phyloP scores from a whole-genome alignment of 2,888 invertebrate genomes.

The Cabera pusaria region DNA sequence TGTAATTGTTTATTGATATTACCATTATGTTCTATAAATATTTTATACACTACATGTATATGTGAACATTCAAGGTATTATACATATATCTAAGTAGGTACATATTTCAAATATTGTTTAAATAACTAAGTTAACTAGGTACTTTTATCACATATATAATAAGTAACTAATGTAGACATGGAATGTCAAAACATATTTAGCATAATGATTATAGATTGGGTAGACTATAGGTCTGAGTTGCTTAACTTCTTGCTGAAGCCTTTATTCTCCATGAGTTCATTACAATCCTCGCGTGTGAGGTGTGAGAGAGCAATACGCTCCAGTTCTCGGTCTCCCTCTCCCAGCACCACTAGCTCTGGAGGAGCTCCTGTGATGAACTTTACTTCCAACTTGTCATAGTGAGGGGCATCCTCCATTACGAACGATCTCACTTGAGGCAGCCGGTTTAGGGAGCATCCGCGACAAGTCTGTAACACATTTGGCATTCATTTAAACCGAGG shows the following conservation, averaged over 20 bases:
- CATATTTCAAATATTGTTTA: no score
- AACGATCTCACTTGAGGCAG: slow-evolving; percentile 86
- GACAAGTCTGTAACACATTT: slow-evolving; percentile 85
- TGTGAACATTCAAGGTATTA: no score
- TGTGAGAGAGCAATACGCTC: slow-evolving; percentile 84
- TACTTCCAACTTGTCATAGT: slow-evolving; percentile 84
- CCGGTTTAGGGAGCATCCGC: slow-evolving; percentile 86
- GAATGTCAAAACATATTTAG: no score
- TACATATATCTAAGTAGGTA: no score
- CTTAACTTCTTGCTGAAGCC: slow-evolving; percentile 80
- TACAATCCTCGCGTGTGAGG: slow-evolving; percentile 86
- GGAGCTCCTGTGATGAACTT: slow-evolving; percentile 86
- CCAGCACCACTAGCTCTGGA: slow-evolving; percentile 85
- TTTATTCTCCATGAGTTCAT: slow-evolving; percentile 83
- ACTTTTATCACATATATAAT: no score
- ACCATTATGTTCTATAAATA: no score
- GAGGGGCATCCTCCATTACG: slow-evolving; percentile 86
- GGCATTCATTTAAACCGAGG: no score
- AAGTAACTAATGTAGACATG: no score
- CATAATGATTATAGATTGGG: no score
- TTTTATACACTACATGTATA: no score
- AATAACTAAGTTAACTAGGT: no score
- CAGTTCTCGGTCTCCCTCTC: slow-evolving; percentile 81
- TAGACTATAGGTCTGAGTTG: slow-evolving; percentile 58
- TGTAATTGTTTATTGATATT: no score